phyloP scores from a whole-genome alignment of 2,888 invertebrate species.

The Andrena bucephala region DNA sequence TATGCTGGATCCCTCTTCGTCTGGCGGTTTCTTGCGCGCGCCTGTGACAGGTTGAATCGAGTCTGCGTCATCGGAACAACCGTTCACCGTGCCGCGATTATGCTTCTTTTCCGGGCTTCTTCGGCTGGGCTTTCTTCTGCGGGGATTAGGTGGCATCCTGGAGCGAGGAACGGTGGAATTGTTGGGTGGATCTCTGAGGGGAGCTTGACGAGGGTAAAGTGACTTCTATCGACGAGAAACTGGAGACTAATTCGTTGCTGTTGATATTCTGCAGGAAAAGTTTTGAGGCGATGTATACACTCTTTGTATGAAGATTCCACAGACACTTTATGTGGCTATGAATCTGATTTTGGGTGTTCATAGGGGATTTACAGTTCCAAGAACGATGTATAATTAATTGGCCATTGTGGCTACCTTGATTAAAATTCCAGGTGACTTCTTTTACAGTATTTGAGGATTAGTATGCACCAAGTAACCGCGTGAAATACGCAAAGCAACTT shows the following conservation, averaged over 20 bases:
- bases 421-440: no score
- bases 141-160: neutral
- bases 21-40: conserved; percentile 58
- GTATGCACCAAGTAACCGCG: no score
- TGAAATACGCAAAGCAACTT: no score
- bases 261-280: neutral
- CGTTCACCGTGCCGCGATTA: conserved; percentile 24
- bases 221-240: neutral
- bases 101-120: conserved; percentile 42
- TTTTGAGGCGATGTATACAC: no score
- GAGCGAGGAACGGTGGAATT: neutral
- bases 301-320: no score
- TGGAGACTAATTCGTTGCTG: neutral
- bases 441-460: no score
- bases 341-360: no score
- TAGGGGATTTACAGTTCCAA: no score
- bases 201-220: conserved; percentile 17
- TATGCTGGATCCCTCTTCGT: conserved; percentile 49
- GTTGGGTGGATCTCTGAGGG: neutral
- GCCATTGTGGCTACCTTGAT: no score
- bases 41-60: conserved; percentile 68
- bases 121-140: neutral
- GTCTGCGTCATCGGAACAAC: conserved; percentile 41
- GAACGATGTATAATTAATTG: no score
- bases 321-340: no score